Percentiles rank a stretch among this genome's conserved stretches.
Conservation (phyloP, 2,113 vertebrate genomes). For the Trichechus manatus region DNA sequence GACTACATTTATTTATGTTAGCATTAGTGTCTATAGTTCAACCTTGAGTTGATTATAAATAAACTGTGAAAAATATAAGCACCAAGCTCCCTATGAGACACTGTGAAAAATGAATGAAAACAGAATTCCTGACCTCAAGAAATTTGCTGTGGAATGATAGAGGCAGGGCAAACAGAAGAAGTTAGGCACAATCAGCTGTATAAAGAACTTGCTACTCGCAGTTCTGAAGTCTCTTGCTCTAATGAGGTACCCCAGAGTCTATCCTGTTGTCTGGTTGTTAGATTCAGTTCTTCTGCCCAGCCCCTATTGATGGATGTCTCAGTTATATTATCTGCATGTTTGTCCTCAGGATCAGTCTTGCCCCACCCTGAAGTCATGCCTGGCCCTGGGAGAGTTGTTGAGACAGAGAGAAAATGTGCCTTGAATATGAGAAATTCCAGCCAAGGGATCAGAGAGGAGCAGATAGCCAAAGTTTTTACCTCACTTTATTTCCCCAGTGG, state of each 20-base stretch:
- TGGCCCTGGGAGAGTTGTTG: not conserved
- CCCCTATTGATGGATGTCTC: not conserved
- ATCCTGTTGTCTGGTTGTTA: not conserved
- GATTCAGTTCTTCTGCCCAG: not conserved
- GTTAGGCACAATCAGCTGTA: not conserved
- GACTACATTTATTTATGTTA: not conserved
- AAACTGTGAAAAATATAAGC: slow-evolving; percentile 18
- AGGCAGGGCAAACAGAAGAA: not conserved
- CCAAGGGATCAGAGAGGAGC: not conserved
- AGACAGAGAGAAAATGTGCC: not conserved
- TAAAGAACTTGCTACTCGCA: not conserved
- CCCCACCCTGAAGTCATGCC: not conserved
- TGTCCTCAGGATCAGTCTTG: not conserved
- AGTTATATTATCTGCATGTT: not conserved
- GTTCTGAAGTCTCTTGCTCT: not conserved
- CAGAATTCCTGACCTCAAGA: not conserved
- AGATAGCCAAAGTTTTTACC: not conserved
- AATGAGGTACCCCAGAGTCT: not conserved
- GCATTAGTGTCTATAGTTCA: not conserved
- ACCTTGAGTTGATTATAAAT: not conserved
- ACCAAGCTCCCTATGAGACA: not conserved
- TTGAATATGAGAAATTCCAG: not conserved
- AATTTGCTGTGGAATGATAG: not conserved
- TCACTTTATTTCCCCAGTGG: not conserved
- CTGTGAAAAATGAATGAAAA: not conserved